Evolutionary conservation across 2,888 invertebrate genomes (phyloP), one percentile per base, ranked within the genome.

Genomic region (Sminthurinus aureus): DNA sequence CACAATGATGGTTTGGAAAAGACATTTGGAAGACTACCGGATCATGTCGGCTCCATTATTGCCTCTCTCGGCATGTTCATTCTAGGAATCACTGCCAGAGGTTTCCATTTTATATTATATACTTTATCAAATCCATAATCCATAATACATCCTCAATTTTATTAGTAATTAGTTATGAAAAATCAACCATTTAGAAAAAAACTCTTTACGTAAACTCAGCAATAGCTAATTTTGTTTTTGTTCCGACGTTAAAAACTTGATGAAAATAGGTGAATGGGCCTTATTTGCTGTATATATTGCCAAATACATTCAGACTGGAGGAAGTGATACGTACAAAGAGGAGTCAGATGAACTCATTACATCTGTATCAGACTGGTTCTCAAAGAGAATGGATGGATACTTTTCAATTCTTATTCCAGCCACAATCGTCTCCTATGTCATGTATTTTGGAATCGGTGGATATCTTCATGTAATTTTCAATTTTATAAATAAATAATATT

Each of bases 391-490:
- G 77, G 80, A 87, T 50, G 87, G 87, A 18, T 88, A 85, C 78
- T 69, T 85, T 9, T n/a, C 58, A 88, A 58, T 90, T 92, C 73
- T 89, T 90, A 89, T 93, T 11, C 89, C 89, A 0, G 91, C 93
- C 0, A 91, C 92, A 8, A 4, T 90, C 0, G 91, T 93, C 9
- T 94, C 94, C 0, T 93, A 92, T 85, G 86, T 89, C 18, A 91
- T 93, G 81, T 95, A 94, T 90, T 94, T 94, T 89, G 87, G 91
- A 0, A 90, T 94, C 13, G 94, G 94, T 82, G 94, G 94, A 83
- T 94, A 94, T 88, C 90, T 94, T 84, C 94, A 94, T 89, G 94
- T 94, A 90, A 15, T 18, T 51, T 78, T 20, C 12, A 38, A 12
- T 22, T 52, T n/a, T 38, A 51, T 79, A 8, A 13, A n/a, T 67